These are phyloP conservation scores for Habroteleia sp. DNA, from an alignment of 2,888 invertebrate genomes.

Conservation along the genomic window DNA sequence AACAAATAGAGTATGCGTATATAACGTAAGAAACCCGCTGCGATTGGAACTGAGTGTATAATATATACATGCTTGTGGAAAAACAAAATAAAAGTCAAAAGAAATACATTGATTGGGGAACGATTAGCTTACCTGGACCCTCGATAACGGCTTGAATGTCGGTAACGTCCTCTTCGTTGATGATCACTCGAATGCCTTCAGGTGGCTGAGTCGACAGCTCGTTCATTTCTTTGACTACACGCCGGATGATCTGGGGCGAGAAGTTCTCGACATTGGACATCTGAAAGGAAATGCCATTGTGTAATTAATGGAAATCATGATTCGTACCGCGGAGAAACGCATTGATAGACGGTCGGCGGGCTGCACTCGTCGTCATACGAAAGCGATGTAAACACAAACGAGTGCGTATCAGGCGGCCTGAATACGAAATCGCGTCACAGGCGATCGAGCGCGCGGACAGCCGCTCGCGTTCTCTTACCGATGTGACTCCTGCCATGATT, in stretches of 20 bases:
- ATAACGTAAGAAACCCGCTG: too few species aligned
- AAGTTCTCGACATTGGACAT: conserved; percentile 97
- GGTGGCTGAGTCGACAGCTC: conserved; percentile 91
- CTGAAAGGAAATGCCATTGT: conserved; percentile 77
- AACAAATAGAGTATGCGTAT: conserved; percentile 17
- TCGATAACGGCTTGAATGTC: conserved; percentile 96
- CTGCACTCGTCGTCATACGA: conserved; percentile 44
- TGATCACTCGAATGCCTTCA: conserved; percentile 93
- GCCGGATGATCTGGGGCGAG: conserved; percentile 94
- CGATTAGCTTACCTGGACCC: conserved; percentile 89
- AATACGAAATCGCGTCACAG: conserved; percentile 13
- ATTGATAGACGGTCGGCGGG: too few species aligned
- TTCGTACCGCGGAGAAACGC: too few species aligned
- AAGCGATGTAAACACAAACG: conserved; percentile 66
- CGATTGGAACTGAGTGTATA: too few species aligned
- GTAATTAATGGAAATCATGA: neutral
- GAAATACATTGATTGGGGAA: too few species aligned
- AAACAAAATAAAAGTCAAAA: too few species aligned
- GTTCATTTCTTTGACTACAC: conserved; percentile 93
- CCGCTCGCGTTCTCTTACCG: conserved; percentile 70
- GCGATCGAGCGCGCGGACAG: neutral
- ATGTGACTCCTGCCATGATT: conserved; percentile 74
- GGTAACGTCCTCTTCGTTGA: conserved; percentile 96
- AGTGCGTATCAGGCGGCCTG: conserved; percentile 10
- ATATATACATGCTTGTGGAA: too few species aligned